Base-by-base conservation (phyloP, 2,888 invertebrate genomes). In the Dromius quadrimaculatus region DNA sequence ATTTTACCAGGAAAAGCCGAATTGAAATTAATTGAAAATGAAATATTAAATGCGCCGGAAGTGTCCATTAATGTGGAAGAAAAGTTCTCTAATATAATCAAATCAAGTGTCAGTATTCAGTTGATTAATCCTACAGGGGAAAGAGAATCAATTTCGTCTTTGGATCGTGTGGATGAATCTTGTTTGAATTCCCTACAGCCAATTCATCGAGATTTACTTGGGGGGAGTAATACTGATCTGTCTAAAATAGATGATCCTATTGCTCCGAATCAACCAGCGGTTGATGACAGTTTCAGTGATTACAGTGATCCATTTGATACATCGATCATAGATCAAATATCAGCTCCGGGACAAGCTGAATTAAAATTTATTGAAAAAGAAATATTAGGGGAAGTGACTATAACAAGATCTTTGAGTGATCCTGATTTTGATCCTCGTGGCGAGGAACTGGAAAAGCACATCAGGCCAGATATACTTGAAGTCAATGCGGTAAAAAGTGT, bases 231-330 rank as follows among this genome's bases (percentile, higher is more conserved):
- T 43, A 91, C 92, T 45, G 93, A 93, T 81, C 83, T 93, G 59
- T 88, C 89, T 11, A 86, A 88, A 76, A 82, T 92, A 0, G 89
- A 91, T 75, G 86, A 87, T 20, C 92, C 92, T 0, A 86, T 92
- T 62, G 85, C 87, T 72, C 92, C 92, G 0, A 77, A 79, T 22
- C 69, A 75, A 68, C 72, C 74, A 19, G 71, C 76, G 47, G 77
- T 79, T 47, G 80, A 82, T 19, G 86, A 87, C 72, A 81, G 83
- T 68, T 79, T 81, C 45, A 81, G 85, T 71, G 89, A 87, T 63
- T 87, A 88, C 76, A 88, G 89, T 64, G 95, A 95, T 83, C 95
- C 95, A 0, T 95, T 95, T 77, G 95, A 95, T 78, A 95, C 95
- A 0, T 93, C 94, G 0, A 87, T 88, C 28, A 88, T 93, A 1